These are phyloP conservation scores for Pocillopora meandrina DNA, from an alignment of 92 coral and sea anemone species.

Conservation along the genomic window DNA sequence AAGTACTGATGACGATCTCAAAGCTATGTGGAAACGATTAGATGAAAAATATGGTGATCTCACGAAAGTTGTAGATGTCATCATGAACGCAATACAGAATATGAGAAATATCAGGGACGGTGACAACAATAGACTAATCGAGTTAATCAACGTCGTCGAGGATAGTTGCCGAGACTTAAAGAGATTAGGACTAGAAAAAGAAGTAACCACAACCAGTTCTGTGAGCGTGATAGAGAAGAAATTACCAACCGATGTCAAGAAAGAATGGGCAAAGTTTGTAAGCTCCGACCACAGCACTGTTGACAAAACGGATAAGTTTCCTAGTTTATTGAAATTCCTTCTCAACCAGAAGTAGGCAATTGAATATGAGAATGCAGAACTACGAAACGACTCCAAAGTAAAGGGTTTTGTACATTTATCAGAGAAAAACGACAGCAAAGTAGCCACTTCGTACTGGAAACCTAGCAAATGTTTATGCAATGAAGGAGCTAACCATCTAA, in stretches of 20 bases:
- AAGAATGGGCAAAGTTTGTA: conserved; percentile 60
- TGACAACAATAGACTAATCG: conserved; percentile 47
- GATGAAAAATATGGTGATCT: conserved; percentile 64
- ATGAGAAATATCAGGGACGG: conserved; percentile 43
- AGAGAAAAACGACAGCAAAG: conserved; percentile 21
- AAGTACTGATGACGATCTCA: conserved; percentile 59
- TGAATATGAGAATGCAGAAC: conserved; percentile 53
- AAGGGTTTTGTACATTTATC: conserved; percentile 42
- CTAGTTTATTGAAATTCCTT: too few relatives aligned
- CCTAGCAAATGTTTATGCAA: conserved; percentile 44
- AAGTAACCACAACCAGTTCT: conserved; percentile 71
- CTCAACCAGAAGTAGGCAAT: too few relatives aligned
- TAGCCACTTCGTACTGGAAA: not conserved
- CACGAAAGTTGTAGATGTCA: conserved; percentile 58
- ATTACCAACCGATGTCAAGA: conserved; percentile 49
- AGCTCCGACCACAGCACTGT: conserved; percentile 42
- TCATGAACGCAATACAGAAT: conserved; percentile 51
- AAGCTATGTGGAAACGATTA: conserved; percentile 57
- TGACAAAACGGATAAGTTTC: conserved; percentile 56
- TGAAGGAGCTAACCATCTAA: conserved; percentile 46
- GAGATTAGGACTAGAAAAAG: conserved; percentile 60
- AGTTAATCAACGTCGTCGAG: conserved; percentile 49
- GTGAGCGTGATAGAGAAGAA: conserved; percentile 66
- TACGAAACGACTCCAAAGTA: too few relatives aligned
- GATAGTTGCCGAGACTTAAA: conserved; percentile 62